These are phyloP conservation scores for Wiebesia pumilae DNA, from an alignment of 1,140 invertebrate genomes.

Conservation along the genomic window DNA sequence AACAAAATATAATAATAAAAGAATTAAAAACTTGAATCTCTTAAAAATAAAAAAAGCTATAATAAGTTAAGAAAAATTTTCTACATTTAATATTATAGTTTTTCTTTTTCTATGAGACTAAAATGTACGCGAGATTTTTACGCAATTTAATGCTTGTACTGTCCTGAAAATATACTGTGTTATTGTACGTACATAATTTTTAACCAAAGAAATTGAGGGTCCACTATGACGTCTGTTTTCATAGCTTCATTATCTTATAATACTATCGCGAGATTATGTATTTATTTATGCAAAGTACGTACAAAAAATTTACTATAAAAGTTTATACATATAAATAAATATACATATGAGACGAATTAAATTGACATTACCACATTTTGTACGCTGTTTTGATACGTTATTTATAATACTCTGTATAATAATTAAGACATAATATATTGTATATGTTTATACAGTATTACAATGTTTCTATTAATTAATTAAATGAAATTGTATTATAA, in stretches of 20 bases:
- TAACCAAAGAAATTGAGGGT: conserved; percentile 51
- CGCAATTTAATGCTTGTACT: conserved; percentile 35
- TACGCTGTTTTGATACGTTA: conserved; percentile 18
- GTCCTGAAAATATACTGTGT: not conserved
- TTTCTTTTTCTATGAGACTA: conserved; percentile 17
- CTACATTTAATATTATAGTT: conserved; percentile 11
- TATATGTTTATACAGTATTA: conserved; percentile 46
- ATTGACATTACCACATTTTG: conserved; percentile 32
- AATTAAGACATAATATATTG: conserved; percentile 48
- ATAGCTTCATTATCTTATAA: conserved; percentile 21
- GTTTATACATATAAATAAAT: conserved; percentile 28
- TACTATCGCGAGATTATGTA: conserved; percentile 43
- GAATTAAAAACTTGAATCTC: conserved; percentile 23
- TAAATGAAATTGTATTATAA: not conserved
- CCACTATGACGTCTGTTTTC: conserved; percentile 43
- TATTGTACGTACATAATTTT: conserved; percentile 29
- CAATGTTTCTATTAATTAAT: conserved; percentile 24
- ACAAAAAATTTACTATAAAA: conserved; percentile 39
- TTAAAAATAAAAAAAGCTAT: conserved; percentile 19
- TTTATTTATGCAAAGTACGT: conserved; percentile 39
- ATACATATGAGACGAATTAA: conserved; percentile 19
- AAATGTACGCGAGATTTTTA: conserved; percentile 13
- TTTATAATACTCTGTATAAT: conserved; percentile 51
- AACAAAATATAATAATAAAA: conserved; percentile 12
- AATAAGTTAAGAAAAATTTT: not conserved